Evolutionary conservation across 2,797 vertebrate genomes (phyloP), one percentile per base, ranked within the genome.

Genomic region (Takifugu ocellatus): DNA sequence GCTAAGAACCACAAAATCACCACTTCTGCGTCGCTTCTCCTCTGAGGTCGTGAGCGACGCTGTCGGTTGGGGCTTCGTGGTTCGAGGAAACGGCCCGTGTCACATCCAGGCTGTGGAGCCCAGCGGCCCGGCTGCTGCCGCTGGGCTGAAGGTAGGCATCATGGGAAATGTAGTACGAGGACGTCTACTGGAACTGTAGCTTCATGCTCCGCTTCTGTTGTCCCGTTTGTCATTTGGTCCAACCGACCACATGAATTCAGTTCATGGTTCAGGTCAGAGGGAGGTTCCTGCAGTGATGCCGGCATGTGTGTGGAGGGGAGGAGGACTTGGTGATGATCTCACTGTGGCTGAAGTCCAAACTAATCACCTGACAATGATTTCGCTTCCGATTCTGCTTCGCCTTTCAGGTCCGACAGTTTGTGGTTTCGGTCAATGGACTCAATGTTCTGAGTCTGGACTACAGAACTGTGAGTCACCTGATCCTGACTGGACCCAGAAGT

Each of bases 71-170:
- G 94, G 94, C 11, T 96, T 96, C 9, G 94, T 96, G 84, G 92
- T 96, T 15, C 72, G 94, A 43, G 94, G 94, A 2, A 91, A 83
- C 68, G 75, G 90, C 25, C 94, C 94, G 0, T 96, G 94, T 76
- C 91, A 96, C 69, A 90, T 96, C 67, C 94, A 96, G 82, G 94
- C 94, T 0, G 94, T 96, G 83, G 94, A 96, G 84, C 94, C 93
- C 63, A 90, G 82, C 0, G 94, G 94, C 5, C 94, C 94, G 0
- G 94, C 94, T 0, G 94, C 92, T 0, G 90, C 91, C 0, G 94
- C 94, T 0, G 94, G 94, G 25, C 91, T 95, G 91, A 96, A 96
- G 92, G 94, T 95, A 65, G n/a, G 74, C 15, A 61, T 62, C 12
- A 39, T 64, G 24, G 57, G 60, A 63, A 51, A 39, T 24, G 54